Evolutionary conservation across 2,797 vertebrate species (phyloP), one percentile per base, ranked within the genome.

Genomic region (Lerista edwardsae): DNA sequence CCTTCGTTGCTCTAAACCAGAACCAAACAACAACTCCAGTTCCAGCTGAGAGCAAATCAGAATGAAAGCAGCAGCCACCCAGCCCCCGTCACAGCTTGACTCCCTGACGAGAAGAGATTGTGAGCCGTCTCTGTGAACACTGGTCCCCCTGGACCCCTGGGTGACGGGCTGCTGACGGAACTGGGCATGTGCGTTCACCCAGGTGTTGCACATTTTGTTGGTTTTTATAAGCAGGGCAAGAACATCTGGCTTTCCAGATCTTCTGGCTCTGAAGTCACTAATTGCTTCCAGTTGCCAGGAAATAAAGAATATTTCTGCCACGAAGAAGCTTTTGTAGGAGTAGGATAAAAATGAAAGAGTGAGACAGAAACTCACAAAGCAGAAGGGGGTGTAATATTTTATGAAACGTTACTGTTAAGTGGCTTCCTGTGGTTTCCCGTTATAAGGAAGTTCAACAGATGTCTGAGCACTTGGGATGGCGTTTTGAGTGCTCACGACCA

Each of bases 271-370:
- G 89, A 92, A 88, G 68, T 92, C 90, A 81, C 75, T 92, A 89
- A 93, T 91, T 84, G 79, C 82, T 93, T 92, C 83, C 92, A 86
- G 90, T 79, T 14, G 89, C 62, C 91, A 90, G 92, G 91, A 93
- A 94, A 90, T 83, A 91, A 86, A 84, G 87, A 84, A 86, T 87
- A 77, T 64, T 92, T 80, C 4, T 81, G 69, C 86, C 36, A 84
- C 3, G 5, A 84, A 79, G 11, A 2, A 59, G 62, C 61, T 84
- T 86, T 59, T 41, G 34, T 41, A 36, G 6, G 78, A 3, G 67
- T 71, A 71, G 79, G 65, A 82, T 80, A 79, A 89, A 86, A 81
- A 25, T 65, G 27, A 44, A 41, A 69, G 65, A 47, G 6, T 34
- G 64, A 25, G 12, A 84, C 59, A 39, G 55, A 81, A 62, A 34